Conservation (phyloP, 1,140 invertebrate species). For the Paramacrobiotus metropolitanus region DNA sequence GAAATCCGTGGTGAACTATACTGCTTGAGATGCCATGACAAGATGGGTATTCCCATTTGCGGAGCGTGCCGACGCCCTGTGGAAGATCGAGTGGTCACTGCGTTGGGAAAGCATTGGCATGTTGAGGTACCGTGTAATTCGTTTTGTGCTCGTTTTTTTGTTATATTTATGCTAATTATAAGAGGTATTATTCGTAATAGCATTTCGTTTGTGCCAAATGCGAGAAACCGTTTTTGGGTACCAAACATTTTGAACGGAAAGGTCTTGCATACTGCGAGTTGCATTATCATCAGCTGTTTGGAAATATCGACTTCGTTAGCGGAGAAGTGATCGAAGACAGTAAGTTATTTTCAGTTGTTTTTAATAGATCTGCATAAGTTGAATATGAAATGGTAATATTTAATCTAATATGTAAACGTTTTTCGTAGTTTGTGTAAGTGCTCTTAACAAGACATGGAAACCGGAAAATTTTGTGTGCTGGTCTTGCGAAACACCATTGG, state of each 20-base stretch:
- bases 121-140: too few species aligned
- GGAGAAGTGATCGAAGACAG: constrained; percentile 95
- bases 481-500: constrained; percentile 88
- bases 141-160: constrained; percentile 2
- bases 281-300: constrained; percentile 96
- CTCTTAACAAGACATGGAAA: constrained; percentile 98
- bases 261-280: constrained; percentile 96
- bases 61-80: constrained; percentile 87
- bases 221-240: constrained; percentile 95
- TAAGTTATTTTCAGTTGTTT: constrained; percentile 27
- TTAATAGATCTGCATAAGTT: too few species aligned
- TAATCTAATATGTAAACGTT: too few species aligned
- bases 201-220: constrained; percentile 99
- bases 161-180: background rate
- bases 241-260: constrained; percentile 96
- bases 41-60: constrained; percentile 89
- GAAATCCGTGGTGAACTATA: constrained; percentile 88
- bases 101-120: constrained; percentile 97
- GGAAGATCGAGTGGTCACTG: constrained; percentile 84
- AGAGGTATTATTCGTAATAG: constrained; percentile 25
- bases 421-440: constrained; percentile 34
- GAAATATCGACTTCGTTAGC: constrained; percentile 93
- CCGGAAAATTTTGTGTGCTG: constrained; percentile 96
- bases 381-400: constrained; percentile 6
- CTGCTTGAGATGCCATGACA: constrained; percentile 91